Percentiles rank a stretch among this genome's conserved stretches.
Conservation (phyloP, 2,888 invertebrate species). For the Brenthis daphne region DNA sequence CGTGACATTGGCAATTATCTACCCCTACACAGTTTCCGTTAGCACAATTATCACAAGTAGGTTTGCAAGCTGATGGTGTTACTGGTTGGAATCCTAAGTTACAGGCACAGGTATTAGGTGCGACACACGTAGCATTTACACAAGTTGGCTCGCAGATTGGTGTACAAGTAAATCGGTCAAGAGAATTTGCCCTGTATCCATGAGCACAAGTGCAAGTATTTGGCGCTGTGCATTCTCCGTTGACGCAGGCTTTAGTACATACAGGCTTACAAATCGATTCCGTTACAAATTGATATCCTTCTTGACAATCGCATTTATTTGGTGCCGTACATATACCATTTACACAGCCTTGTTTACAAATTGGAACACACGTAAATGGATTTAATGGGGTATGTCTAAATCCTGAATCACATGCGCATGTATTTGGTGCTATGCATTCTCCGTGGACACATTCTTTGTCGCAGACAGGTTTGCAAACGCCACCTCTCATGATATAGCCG, state of each 20-base stretch:
- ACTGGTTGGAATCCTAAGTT: conserved; percentile 6
- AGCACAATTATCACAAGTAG: conserved; percentile 47
- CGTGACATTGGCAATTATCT: conserved; percentile 43
- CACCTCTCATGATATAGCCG: conserved; percentile 42
- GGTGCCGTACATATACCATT: conserved; percentile 50
- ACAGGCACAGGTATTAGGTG: conserved; percentile 50
- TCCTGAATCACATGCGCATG: conserved; percentile 46
- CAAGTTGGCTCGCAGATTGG: conserved; percentile 49
- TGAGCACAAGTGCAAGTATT: conserved; percentile 34
- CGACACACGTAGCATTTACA: conserved; percentile 48
- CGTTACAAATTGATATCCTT: conserved; percentile 36
- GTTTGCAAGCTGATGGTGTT: conserved; percentile 32
- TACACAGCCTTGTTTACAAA: conserved; percentile 48
- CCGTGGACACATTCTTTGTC: conserved; percentile 54
- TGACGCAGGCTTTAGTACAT: conserved; percentile 41
- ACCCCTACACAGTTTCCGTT: conserved; percentile 51
- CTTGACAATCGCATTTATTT: conserved; percentile 47
- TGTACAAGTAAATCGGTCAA: conserved; percentile 38
- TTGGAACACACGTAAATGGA: conserved; percentile 43
- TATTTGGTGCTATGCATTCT: conserved; percentile 47
- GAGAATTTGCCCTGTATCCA: conserved; percentile 34
- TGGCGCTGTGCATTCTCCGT: conserved; percentile 54
- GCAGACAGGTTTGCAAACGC: conserved; percentile 32
- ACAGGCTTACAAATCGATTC: conserved; percentile 39
- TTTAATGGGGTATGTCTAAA: conserved; percentile 30